phyloP scores from a whole-genome alignment of 1,140 invertebrate species.

The Lepidurus apus region DNA sequence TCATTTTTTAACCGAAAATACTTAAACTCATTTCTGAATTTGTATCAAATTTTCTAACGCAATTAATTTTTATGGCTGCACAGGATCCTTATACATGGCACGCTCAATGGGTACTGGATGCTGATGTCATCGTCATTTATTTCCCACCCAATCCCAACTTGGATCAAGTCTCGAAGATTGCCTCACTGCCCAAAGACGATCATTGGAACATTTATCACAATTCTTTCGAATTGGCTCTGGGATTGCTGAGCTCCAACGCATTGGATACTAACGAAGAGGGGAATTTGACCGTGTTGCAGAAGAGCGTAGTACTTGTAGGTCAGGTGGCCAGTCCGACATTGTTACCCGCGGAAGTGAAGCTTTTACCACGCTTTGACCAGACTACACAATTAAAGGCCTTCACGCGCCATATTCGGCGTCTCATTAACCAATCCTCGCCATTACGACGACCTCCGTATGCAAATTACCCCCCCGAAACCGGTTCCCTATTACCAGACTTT shows the following conservation, averaged over 20 bases:
- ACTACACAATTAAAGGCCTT: constrained; percentile 19
- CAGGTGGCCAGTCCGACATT: not conserved
- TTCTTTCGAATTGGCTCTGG: not conserved
- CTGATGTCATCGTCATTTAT: not conserved
- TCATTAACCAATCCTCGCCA: constrained; percentile 3
- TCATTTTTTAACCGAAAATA: no score
- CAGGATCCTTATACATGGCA: not conserved
- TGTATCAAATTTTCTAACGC: no score
- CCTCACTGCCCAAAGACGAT: not conserved
- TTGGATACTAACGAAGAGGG: not conserved
- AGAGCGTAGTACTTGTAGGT: not conserved
- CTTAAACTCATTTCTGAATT: no score
- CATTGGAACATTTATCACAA: constrained; percentile 2
- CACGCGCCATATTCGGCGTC: constrained; percentile 20
- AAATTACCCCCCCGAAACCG: not conserved
- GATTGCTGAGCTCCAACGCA: not conserved
- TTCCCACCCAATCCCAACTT: not conserved
- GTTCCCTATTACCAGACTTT: not conserved
- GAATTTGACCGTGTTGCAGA: not conserved
- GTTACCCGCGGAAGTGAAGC: not conserved
- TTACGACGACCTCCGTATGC: not conserved
- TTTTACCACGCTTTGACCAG: not conserved
- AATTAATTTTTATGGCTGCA: no score
- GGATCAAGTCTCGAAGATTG: not conserved
- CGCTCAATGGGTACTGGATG: not conserved